Base-by-base conservation (phyloP, 2,888 invertebrate species). In the Pyrrhia umbra region DNA sequence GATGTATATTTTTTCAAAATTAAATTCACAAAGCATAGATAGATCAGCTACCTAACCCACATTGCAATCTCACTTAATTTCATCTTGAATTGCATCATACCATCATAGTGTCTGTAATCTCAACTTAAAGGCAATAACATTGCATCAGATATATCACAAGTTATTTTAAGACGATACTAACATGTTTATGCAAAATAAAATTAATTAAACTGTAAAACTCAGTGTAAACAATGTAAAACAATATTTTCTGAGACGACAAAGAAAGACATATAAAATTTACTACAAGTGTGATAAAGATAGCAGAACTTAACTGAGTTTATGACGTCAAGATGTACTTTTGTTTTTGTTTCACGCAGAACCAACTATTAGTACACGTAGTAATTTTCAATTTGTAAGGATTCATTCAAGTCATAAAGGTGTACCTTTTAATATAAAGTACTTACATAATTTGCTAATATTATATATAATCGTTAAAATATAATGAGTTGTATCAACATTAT, bases 41-140 rank as follows among this genome's bases (percentile, higher is more conserved):
- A 34, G 18, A 2, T 43, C 39, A 8, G n/a, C 10, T 30, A 40
- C n/a, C n/a, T 64, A 43, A 39, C 45, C 25, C 8, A 40, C 13
- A 54, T 70, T 15, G 18, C 42, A 8, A 47, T 63, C 65, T 71
- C 43, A 27, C 34, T 64, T 64, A 65, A 71, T 77, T 15, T 71
- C 13, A 21, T 20, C 27, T 45, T 43, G n/a, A 56, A 77, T 71
- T 71, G 73, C 71, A 64, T 71, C 71, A 71, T 71, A 16, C 39
- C 45, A 16, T 40, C 18, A n/a, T 20, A 2, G 1, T 37, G 9
- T 20, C 25, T 16, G 1, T 74, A 27, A 21, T 34, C 15, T 18
- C 18, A 21, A 43, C 30, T 40, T 6, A 13, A 27, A 27, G 18
- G 2, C 8, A 25, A 27, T 43, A 15, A 49, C 6, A 69, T 59